Percentiles rank a stretch among this genome's conserved stretches.
phyloP scores from a whole-genome alignment of 2,888 invertebrate species.

The Polyommatus icarus region DNA sequence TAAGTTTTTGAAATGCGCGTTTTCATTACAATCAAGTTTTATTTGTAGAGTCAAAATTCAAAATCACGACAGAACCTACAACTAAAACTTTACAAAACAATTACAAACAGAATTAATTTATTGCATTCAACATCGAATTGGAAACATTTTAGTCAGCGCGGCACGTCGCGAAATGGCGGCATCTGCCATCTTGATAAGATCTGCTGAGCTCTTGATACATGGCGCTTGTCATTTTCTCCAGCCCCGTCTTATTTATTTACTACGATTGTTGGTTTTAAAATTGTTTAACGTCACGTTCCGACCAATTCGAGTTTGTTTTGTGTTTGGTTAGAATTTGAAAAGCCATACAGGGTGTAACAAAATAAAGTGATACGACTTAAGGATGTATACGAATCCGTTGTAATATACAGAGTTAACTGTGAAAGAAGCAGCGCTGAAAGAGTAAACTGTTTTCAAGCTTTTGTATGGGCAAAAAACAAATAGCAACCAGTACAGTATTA shows the following conservation, averaged over 20 bases:
- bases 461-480: too few relatives aligned
- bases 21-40: too few relatives aligned
- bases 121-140: background rate
- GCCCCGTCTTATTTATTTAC: slow-evolving; percentile 43
- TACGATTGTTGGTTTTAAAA: slow-evolving; percentile 31
- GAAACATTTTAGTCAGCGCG: slow-evolving; percentile 25
- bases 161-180: slow-evolving; percentile 40
- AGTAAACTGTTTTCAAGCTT: too few relatives aligned
- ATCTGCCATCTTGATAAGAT: slow-evolving; percentile 47
- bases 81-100: background rate
- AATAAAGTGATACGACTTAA: too few relatives aligned
- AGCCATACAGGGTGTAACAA: too few relatives aligned
- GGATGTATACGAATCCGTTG: too few relatives aligned
- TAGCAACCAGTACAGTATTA: too few relatives aligned
- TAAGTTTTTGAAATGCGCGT: too few relatives aligned
- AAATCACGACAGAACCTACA: too few relatives aligned
- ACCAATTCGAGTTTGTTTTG: background rate
- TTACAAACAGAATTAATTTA: slow-evolving; percentile 4
- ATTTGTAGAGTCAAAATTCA: too few relatives aligned
- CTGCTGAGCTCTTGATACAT: slow-evolving; percentile 47
- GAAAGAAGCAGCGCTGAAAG: too few relatives aligned
- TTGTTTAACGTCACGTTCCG: slow-evolving; percentile 20
- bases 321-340: background rate
- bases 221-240: slow-evolving; percentile 46
- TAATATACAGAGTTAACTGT: too few relatives aligned